Evolutionary conservation across 2,113 vertebrate species (phyloP).

Genomic region (Muntiacus muntjak): DNA sequence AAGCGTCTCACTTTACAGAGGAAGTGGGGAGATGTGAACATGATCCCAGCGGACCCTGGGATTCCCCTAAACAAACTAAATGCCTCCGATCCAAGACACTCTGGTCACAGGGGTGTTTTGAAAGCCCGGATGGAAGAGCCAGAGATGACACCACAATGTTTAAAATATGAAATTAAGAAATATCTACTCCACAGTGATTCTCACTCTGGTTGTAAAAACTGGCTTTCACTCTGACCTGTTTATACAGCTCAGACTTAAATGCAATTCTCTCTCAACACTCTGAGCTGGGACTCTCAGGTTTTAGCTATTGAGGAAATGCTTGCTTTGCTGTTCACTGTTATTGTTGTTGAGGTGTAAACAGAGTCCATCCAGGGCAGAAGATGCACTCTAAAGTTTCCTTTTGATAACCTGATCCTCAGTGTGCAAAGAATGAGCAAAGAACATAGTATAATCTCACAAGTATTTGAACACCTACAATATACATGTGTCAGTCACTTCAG

Average conservation of each 20-base stretch:
- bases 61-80: not conserved
- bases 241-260: not conserved
- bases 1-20: not conserved
- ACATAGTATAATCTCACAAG: not conserved
- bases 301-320: not conserved
- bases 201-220: not conserved
- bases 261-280: not conserved
- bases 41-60: accelerated
- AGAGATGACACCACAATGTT: not conserved
- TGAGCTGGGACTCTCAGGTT: not conserved
- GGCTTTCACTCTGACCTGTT: not conserved
- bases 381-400: not conserved
- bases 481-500: not conserved
- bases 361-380: not conserved
- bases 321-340: not conserved
- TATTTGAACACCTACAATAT: not conserved
- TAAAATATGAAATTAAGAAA: not conserved
- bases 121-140: not conserved
- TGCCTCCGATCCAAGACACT: not conserved
- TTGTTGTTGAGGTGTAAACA: not conserved
- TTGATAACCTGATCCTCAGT: not conserved
- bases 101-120: not conserved
- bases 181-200: not conserved
- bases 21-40: not conserved
- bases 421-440: not conserved